These are phyloP conservation scores for Parazoanthus swiftii DNA, from an alignment of 92 coral and sea anemone genomes.

Conservation along the genomic window DNA sequence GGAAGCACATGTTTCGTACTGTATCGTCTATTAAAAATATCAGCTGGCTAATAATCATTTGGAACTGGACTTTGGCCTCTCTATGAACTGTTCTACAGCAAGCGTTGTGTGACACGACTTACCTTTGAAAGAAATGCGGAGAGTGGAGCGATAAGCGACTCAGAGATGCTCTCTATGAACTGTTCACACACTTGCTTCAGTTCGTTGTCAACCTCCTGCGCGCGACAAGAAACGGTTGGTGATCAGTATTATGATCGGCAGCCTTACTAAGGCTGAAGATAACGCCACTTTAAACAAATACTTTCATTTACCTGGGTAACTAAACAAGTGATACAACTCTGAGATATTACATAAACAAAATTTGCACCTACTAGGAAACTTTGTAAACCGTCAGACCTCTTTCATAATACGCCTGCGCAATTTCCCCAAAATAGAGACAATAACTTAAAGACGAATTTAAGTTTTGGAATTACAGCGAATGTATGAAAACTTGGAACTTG, in stretches of 20 bases:
- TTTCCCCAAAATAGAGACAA: neutral
- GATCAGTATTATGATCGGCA: too few species aligned
- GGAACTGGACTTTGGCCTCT: too few species aligned
- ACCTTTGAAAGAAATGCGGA: conserved; percentile 95
- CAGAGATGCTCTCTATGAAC: conserved; percentile 89
- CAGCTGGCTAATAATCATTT: too few species aligned
- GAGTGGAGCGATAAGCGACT: conserved; percentile 86
- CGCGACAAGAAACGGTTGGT: neutral
- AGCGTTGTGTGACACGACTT: neutral
- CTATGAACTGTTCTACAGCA: neutral
- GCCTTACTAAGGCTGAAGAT: too few species aligned
- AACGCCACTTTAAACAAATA: too few species aligned
- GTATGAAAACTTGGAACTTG: too few species aligned
- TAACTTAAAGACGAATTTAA: neutral
- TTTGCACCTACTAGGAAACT: neutral
- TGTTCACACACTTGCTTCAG: conserved; percentile 91
- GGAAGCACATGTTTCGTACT: too few species aligned
- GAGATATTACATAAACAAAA: neutral
- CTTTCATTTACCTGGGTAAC: too few species aligned
- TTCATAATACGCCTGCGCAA: too few species aligned
- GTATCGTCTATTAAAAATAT: too few species aligned
- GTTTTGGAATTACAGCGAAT: neutral
- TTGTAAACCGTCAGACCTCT: neutral
- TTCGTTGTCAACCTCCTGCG: conserved; percentile 92
- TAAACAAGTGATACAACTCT: too few species aligned